Evolutionary conservation across 2,113 vertebrate genomes (phyloP).

Genomic region (Passer montanus): DNA sequence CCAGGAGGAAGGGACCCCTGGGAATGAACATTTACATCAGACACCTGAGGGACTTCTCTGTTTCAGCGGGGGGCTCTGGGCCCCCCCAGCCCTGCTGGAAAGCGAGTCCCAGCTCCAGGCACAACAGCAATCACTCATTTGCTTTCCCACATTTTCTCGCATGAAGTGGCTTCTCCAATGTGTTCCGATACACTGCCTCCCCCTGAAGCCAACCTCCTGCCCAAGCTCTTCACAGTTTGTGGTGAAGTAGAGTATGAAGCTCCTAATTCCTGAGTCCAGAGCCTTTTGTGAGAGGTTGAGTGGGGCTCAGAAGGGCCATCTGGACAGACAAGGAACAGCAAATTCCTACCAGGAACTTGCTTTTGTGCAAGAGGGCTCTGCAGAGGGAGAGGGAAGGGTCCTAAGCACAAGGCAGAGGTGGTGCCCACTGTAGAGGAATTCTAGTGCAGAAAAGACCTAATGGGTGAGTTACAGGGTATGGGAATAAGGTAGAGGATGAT

Average conservation of each 20-base stretch:
- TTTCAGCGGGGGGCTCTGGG: not conserved
- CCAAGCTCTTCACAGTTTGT: conserved; percentile 32
- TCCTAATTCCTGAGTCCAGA: not conserved
- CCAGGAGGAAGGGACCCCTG: not conserved
- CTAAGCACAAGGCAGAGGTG: accelerated
- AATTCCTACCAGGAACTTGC: not conserved
- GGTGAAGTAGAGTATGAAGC: not conserved
- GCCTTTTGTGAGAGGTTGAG: conserved; percentile 4
- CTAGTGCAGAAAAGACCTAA: not conserved
- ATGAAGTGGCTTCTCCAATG: not conserved
- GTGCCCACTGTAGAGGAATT: not conserved
- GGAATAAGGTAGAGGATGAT: not conserved
- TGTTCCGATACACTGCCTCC: conserved; percentile 4
- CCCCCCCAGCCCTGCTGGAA: not conserved
- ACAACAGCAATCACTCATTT: not conserved
- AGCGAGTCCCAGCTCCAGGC: not conserved
- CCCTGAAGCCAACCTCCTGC: conserved; percentile 54
- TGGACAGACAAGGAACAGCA: conserved; percentile 20
- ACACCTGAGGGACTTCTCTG: not conserved
- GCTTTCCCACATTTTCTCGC: not conserved
- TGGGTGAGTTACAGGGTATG: not conserved
- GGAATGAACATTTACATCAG: not conserved
- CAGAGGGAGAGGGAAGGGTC: not conserved
- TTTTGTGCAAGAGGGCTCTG: not conserved
- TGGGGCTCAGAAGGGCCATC: not conserved